These are phyloP conservation scores for Elachura formosa DNA, from an alignment of 2,113 vertebrate genomes.

Conservation along the genomic window DNA sequence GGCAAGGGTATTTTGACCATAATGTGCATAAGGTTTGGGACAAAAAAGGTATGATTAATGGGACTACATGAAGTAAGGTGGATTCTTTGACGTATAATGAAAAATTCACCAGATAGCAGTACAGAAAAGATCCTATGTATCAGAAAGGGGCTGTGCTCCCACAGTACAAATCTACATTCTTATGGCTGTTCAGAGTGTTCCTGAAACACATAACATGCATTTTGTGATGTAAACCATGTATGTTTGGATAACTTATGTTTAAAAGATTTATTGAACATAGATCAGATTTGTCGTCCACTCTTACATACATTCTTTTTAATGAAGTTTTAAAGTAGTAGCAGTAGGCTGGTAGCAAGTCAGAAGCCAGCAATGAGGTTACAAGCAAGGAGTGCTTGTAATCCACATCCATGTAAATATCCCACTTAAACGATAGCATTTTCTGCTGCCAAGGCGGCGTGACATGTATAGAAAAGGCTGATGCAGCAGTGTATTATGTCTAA, in stretches of 20 bases:
- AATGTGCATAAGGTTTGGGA: background rate
- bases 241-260: background rate
- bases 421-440: background rate
- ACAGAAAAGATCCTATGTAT: background rate
- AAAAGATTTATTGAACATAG: background rate
- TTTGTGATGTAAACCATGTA: background rate
- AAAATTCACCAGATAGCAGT: background rate
- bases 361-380: background rate
- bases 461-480: background rate
- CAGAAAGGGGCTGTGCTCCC: background rate
- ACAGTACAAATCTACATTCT: background rate
- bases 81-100: background rate
- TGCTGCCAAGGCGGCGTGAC: background rate
- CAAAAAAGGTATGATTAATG: background rate
- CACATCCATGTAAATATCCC: background rate
- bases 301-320: background rate
- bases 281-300: background rate
- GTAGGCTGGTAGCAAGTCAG: background rate
- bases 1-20: background rate
- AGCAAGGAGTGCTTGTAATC: background rate
- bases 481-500: background rate
- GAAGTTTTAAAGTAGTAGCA: background rate
- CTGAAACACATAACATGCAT: background rate
- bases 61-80: background rate
- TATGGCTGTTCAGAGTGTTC: background rate